phyloP scores from a whole-genome alignment of 2,113 vertebrate genomes.

The Nothoprocta pentlandii region DNA sequence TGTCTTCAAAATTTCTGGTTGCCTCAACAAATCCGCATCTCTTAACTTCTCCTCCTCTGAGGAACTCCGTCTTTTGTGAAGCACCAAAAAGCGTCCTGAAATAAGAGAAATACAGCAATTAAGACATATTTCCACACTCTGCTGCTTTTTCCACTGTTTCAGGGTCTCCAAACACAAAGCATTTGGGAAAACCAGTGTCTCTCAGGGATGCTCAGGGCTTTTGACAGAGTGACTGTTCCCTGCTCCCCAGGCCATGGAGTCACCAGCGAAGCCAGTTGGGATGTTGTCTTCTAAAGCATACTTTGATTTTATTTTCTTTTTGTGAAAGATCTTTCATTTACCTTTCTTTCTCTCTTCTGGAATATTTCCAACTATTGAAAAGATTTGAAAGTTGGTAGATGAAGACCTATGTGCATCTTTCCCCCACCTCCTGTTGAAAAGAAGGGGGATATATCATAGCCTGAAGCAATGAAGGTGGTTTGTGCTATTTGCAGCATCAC shows the following conservation, averaged over 20 bases:
- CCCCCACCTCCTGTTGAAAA: background rate
- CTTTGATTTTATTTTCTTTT: no score
- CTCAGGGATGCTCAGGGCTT: rapidly evolving
- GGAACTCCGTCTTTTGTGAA: rapidly evolving
- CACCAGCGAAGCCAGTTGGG: background rate
- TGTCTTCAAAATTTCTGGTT: background rate
- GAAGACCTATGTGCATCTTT: rapidly evolving
- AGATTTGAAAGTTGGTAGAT: background rate
- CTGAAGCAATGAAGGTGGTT: background rate
- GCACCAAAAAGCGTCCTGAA: rapidly evolving
- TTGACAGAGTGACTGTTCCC: rapidly evolving
- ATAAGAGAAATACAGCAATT: background rate
- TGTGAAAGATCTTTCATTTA: background rate
- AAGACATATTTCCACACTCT: background rate
- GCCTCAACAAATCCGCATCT: background rate
- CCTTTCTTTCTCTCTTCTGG: background rate
- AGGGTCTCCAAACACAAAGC: background rate
- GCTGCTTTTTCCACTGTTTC: background rate
- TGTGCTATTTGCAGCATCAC: background rate
- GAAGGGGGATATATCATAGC: background rate
- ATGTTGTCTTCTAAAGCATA: background rate
- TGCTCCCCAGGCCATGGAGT: rapidly evolving
- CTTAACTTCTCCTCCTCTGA: background rate
- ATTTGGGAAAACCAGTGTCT: rapidly evolving
- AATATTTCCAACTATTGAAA: background rate